phyloP scores from a whole-genome alignment of 2,888 invertebrate genomes.

The Rhamnusium bicolor region DNA sequence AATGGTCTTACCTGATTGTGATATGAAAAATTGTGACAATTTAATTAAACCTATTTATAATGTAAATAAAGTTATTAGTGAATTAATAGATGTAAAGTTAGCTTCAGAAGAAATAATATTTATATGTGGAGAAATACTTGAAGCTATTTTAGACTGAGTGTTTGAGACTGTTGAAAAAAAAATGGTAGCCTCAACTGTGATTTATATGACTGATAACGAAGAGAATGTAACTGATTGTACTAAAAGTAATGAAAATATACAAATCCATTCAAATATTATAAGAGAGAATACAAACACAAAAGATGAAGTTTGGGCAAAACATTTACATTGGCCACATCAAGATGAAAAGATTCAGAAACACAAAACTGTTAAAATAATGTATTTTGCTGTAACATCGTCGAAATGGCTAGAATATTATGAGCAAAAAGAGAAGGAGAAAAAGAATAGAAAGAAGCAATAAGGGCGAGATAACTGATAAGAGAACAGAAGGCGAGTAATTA shows the following conservation, averaged over 20 bases:
- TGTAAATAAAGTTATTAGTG: background rate
- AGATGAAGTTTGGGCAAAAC: constrained; percentile 3
- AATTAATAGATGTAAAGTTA: background rate
- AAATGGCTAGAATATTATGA: constrained; percentile 3
- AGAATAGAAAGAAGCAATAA: too few relatives aligned
- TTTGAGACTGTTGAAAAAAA: background rate
- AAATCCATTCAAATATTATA: too few relatives aligned
- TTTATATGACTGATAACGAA: background rate
- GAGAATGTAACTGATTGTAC: too few relatives aligned
- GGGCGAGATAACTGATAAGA: background rate
- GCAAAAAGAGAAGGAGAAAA: background rate
- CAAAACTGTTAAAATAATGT: too few relatives aligned
- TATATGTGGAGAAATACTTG: background rate
- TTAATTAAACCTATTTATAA: too few relatives aligned
- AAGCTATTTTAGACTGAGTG: background rate
- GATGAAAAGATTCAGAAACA: too few relatives aligned
- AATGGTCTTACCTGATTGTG: too few relatives aligned
- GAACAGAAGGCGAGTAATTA: background rate
- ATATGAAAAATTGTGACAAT: too few relatives aligned
- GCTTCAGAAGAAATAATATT: background rate
- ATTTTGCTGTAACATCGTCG: background rate
- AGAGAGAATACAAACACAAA: background rate
- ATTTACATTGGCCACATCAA: constrained; percentile 1
- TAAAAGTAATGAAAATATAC: too few relatives aligned
- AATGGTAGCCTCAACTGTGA: background rate